phyloP scores from a whole-genome alignment of 2,797 vertebrate genomes.

The Lagodon rhomboides region DNA sequence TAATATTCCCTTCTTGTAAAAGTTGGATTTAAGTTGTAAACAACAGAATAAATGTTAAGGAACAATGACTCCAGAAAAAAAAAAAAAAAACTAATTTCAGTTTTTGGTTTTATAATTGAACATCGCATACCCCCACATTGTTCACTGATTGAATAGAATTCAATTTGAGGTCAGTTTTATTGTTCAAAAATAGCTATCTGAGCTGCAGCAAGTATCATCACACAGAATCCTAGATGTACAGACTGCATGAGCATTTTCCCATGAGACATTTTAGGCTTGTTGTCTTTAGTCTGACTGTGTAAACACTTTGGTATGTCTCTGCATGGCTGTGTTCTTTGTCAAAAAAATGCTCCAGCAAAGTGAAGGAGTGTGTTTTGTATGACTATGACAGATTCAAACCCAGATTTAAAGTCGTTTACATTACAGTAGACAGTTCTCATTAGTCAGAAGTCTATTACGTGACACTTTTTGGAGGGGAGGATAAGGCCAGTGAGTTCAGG shows the following conservation, averaged over 20 bases:
- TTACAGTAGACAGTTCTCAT: conserved; percentile 51
- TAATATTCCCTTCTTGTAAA: background rate
- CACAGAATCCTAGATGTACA: conserved; percentile 18
- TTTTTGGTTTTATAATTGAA: background rate
- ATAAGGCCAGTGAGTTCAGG: conserved; percentile 22
- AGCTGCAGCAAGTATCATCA: conserved; percentile 26
- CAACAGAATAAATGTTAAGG: background rate
- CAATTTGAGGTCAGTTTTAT: conserved; percentile 24
- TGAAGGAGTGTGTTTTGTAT: conserved; percentile 56
- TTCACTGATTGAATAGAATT: background rate
- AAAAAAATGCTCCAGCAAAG: conserved; percentile 6
- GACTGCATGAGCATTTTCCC: conserved; percentile 35
- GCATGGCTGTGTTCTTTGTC: conserved; percentile 38
- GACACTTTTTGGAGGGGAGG: background rate
- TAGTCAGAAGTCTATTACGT: conserved; percentile 41
- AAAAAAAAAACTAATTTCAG: background rate
- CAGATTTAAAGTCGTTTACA: conserved; percentile 64
- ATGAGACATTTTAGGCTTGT: conserved; percentile 35
- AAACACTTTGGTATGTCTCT: conserved; percentile 65
- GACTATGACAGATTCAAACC: conserved; percentile 58
- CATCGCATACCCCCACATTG: background rate
- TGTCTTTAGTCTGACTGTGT: conserved; percentile 43
- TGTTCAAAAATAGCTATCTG: conserved; percentile 4
- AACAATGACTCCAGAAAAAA: background rate
- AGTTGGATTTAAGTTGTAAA: background rate